A percentile compares a stretch with the other conserved stretches of the same genome.
phyloP scores from a whole-genome alignment of 2,888 invertebrate genomes.

The Apeira syringaria region DNA sequence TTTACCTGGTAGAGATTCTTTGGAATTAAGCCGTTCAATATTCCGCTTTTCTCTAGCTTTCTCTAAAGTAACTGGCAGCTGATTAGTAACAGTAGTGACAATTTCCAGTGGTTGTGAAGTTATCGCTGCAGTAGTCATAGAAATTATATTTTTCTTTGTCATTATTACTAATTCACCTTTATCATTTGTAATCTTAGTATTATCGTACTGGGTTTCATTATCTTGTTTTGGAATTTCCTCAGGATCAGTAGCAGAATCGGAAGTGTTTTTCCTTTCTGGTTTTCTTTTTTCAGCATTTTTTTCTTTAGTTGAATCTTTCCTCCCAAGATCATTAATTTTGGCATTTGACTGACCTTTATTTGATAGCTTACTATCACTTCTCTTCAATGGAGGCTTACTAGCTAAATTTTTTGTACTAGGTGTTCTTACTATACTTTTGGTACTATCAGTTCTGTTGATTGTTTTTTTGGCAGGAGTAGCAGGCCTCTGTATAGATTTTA shows the following conservation, averaged over 20 bases:
- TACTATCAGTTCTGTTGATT: slow-evolving; percentile 67
- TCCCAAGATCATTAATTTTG: slow-evolving; percentile 61
- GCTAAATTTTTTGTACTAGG: slow-evolving; percentile 68
- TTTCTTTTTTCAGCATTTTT: slow-evolving; percentile 34
- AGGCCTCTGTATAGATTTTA: slow-evolving; percentile 58
- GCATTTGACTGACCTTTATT: slow-evolving; percentile 54
- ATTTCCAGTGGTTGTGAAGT: slow-evolving; percentile 82
- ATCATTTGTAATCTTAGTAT: slow-evolving; percentile 56
- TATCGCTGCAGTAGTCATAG: slow-evolving; percentile 84
- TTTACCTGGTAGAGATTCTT: slow-evolving; percentile 70
- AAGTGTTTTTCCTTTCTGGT: slow-evolving; percentile 31
- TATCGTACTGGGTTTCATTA: slow-evolving; percentile 74
- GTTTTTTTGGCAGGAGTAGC: slow-evolving; percentile 53
- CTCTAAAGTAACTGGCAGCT: slow-evolving; percentile 73
- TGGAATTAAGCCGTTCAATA: slow-evolving; percentile 73
- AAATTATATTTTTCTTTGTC: slow-evolving; percentile 77
- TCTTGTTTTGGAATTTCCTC: slow-evolving; percentile 67
- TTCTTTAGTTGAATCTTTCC: slow-evolving; percentile 43
- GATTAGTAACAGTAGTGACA: slow-evolving; percentile 80
- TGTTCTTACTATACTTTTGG: slow-evolving; percentile 67
- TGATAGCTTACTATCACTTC: slow-evolving; percentile 59
- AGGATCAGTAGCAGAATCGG: slow-evolving; percentile 44
- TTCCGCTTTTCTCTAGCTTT: slow-evolving; percentile 78
- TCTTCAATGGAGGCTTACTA: slow-evolving; percentile 66
- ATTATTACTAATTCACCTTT: slow-evolving; percentile 71